A percentile compares a stretch with the other conserved stretches of the same genome.
phyloP scores from a whole-genome alignment of 2,888 invertebrate species.

The Anoplius nigerrimus region DNA sequence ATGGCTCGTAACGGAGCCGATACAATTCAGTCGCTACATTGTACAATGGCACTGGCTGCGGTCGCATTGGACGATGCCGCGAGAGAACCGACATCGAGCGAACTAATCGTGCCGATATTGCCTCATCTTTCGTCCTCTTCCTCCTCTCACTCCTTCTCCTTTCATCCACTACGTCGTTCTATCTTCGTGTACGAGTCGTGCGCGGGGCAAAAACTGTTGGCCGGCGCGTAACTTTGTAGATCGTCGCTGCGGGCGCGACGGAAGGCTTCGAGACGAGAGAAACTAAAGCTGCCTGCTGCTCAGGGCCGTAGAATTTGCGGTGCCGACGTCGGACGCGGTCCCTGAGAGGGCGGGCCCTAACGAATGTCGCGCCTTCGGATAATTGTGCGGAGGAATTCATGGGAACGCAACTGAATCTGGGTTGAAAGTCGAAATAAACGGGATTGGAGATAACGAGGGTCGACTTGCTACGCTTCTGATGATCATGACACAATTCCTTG shows the following conservation, averaged over 20 bases:
- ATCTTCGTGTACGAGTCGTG: no score
- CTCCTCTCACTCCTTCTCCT: constrained; percentile 30
- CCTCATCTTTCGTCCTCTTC: constrained; percentile 27
- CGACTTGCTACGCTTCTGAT: no score
- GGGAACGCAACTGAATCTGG: constrained; percentile 29
- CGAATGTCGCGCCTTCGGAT: constrained; percentile 53
- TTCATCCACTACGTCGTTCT: no score
- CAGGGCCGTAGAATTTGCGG: background rate
- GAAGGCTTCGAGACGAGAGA: no score
- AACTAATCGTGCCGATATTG: constrained; percentile 25
- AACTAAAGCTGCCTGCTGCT: no score
- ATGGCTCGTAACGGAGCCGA: no score
- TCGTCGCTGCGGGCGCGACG: constrained; percentile 3
- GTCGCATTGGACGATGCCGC: no score
- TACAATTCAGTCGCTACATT: no score
- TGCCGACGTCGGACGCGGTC: background rate
- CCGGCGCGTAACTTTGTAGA: constrained; percentile 26
- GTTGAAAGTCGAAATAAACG: constrained; percentile 19
- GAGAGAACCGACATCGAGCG: no score
- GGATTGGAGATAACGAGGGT: constrained; percentile 1
- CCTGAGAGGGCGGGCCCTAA: constrained; percentile 21
- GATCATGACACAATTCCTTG: no score
- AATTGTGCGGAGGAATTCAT: constrained; percentile 50
- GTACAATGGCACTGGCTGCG: no score
- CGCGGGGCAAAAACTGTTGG: no score